Evolutionary conservation across 2,113 vertebrate species (phyloP), one percentile per base, ranked within the genome.

Genomic region (Phrynosoma blainvillii): DNA sequence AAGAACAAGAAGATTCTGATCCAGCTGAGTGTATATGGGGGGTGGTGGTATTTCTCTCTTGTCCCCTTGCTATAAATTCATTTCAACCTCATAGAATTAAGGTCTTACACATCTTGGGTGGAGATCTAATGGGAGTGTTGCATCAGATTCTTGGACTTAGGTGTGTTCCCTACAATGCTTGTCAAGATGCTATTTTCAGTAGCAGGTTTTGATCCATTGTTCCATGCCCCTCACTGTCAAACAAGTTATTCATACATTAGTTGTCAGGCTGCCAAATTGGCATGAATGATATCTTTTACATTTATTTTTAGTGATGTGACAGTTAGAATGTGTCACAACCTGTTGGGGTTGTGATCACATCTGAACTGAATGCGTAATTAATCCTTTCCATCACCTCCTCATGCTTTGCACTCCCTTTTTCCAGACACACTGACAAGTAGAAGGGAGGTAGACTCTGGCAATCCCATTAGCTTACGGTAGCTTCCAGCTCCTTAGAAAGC

Each of bases 241-340:
- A 11, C 71, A 85, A 40, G 25, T 92, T 91, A 90, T 91, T 91
- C 89, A 88, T 90, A 81, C 86, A 82, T 93, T 94, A 90, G 84
- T 79, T 66, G 62, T 89, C 91, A 90, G 87, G 80, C 89, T 95
- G 92, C 89, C 89, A 93, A 94, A 92, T 0, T 66, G 56, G 89
- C 75, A 77, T 40, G 74, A 78, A 88, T 88, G 32, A 59, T 42
- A 90, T 73, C 88, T 92, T 75, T 87, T 92, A 5, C 81, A 52
- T 87, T 90, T 95, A 94, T 93, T 94, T 95, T 93, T 94, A 92
- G 95, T 87, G 87, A 87, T 84, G 90, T 87, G 86, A 92, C 93
- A 92, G 87, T 94, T 82, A 82, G 83, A 90, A 83, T 91, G 89
- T 93, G 93, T 93, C 86, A 87, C 90, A 93, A 94, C 86, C 86